Conservation (phyloP, 2,888 invertebrate species). For the Cepaea hortensis region DNA sequence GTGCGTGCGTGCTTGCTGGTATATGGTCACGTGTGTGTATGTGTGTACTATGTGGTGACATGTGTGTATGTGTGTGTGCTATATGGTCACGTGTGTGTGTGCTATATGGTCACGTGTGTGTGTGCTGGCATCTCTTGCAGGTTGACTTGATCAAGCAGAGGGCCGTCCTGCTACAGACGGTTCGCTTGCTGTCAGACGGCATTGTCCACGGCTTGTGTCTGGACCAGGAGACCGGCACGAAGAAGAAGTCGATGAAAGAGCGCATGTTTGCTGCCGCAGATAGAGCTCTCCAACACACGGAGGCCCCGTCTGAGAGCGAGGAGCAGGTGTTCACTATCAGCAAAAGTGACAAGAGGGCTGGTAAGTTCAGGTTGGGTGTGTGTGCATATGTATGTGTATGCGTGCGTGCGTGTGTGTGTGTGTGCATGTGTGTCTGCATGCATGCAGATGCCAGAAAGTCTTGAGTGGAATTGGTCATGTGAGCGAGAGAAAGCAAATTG, state of each 20-base stretch:
- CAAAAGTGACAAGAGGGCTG: not conserved
- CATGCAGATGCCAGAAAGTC: not conserved
- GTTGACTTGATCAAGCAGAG: constrained; percentile 83
- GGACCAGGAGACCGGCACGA: not conserved
- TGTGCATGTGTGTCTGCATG: not conserved
- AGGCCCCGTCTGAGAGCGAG: too few species aligned
- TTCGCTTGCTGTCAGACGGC: constrained; percentile 83
- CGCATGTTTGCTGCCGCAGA: constrained; percentile 49
- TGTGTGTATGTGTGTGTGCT: too few species aligned
- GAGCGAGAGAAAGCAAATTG: too few species aligned
- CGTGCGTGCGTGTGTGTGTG: not conserved
- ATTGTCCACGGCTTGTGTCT: constrained; percentile 66
- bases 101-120: too few species aligned
- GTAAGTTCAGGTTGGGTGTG: not conserved
- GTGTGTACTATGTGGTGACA: too few species aligned
- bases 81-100: too few species aligned
- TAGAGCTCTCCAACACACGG: not conserved
- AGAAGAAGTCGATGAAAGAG: not conserved
- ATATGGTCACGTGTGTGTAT: too few species aligned
- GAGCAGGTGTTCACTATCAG: too few species aligned
- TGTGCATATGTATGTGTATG: not conserved
- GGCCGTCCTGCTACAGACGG: constrained; percentile 84
- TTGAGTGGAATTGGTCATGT: too few species aligned
- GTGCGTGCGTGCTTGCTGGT: too few species aligned
- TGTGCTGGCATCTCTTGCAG: constrained; percentile 77